A percentile compares a stretch with the other conserved stretches of the same genome.
Conservation (phyloP, 1,140 invertebrate genomes). For the Marisa cornuarietis region DNA sequence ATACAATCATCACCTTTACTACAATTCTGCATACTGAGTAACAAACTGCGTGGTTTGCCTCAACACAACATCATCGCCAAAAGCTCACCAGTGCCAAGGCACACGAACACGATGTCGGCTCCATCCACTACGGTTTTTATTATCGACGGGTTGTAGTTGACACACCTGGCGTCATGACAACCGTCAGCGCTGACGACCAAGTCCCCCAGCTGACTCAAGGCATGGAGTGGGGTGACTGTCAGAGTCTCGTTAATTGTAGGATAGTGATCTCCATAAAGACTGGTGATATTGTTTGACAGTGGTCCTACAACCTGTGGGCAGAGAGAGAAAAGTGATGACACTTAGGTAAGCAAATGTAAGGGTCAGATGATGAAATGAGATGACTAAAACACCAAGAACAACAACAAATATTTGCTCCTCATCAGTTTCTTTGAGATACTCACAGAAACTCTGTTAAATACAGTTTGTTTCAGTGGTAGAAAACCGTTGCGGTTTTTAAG, state of each 20-base stretch:
- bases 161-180: constrained; percentile 41
- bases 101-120: constrained; percentile 49
- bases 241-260: constrained; percentile 29
- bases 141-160: constrained; percentile 27
- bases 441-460: neutral
- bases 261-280: constrained; percentile 47
- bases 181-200: constrained; percentile 28
- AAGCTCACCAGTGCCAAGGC: constrained; percentile 52
- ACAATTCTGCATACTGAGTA: too few species aligned
- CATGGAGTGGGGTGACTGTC: constrained; percentile 41
- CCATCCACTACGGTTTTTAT: constrained; percentile 28
- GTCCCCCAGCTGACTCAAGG: constrained; percentile 29
- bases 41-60: neutral
- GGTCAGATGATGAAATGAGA: neutral
- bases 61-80: too few species aligned
- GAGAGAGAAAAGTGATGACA: neutral
- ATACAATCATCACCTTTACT: neutral
- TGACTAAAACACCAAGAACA: neutral
- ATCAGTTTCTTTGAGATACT: neutral
- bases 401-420: neutral
- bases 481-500: constrained; percentile 49
- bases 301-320: constrained; percentile 49
- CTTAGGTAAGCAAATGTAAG: too few species aligned
- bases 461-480: constrained; percentile 19
- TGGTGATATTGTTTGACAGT: constrained; percentile 43